Evolutionary conservation across 2,113 vertebrate species (phyloP).

Genomic region (Mesocricetus auratus): DNA sequence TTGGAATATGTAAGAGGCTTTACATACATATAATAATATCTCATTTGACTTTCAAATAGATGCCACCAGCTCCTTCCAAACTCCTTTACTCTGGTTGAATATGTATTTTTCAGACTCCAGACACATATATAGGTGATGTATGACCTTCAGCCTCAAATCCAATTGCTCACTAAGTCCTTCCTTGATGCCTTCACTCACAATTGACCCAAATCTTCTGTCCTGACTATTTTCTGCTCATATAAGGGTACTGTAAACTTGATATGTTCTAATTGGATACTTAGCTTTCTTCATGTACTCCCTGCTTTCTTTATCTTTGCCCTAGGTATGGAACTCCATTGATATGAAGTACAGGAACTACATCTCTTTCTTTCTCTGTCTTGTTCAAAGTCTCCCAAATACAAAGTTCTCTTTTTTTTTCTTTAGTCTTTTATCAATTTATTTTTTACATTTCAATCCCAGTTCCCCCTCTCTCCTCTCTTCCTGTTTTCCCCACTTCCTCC

Average conservation of each 20-base stretch:
- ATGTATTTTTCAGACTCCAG: background rate
- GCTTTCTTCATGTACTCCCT: background rate
- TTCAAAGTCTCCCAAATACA: background rate
- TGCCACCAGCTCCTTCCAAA: background rate
- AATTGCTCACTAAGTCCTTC: background rate
- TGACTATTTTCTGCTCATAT: background rate
- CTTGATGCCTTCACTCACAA: background rate
- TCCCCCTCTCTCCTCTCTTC: too few relatives aligned
- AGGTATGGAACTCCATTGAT: background rate
- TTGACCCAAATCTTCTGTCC: background rate
- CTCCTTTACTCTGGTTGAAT: background rate
- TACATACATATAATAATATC: background rate
- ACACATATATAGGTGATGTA: background rate
- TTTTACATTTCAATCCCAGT: too few relatives aligned
- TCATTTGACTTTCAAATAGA: slow-evolving; percentile 11
- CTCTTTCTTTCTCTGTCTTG: background rate
- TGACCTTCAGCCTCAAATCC: background rate
- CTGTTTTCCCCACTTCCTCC: too few relatives aligned
- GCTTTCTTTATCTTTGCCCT: background rate
- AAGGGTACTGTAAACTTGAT: background rate
- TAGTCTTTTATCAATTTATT: too few relatives aligned
- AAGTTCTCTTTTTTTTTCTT: background rate
- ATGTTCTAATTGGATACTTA: background rate
- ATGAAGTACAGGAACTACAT: background rate
- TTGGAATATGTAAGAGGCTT: background rate